Percentiles rank a stretch among this genome's conserved stretches.
These are phyloP conservation scores for Pseudomugil gertrudae DNA, from an alignment of 2,797 vertebrate genomes.

Conservation along the genomic window DNA sequence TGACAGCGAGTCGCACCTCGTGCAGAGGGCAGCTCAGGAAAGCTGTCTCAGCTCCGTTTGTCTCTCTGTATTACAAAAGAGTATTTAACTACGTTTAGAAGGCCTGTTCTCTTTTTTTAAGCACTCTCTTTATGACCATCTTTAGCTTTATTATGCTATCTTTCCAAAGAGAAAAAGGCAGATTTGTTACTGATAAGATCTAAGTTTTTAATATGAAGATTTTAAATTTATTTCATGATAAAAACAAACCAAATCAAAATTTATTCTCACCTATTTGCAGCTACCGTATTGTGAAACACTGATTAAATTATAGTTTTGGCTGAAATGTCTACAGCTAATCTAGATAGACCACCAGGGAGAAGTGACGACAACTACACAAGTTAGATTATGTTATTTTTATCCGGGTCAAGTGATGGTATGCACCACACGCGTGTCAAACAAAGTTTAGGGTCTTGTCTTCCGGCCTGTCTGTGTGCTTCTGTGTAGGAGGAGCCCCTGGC, in stretches of 20 bases:
- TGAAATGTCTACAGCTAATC: slow-evolving; percentile 22
- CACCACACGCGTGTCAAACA: slow-evolving; percentile 54
- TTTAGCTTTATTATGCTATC: slow-evolving; percentile 9
- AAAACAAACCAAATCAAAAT: background rate
- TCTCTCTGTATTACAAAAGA: slow-evolving; percentile 41
- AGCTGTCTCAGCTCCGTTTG: slow-evolving; percentile 50
- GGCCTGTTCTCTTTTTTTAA: slow-evolving; percentile 18
- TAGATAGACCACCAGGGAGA: slow-evolving; percentile 59
- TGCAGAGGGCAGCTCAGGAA: slow-evolving; percentile 43
- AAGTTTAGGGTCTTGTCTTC: slow-evolving; percentile 60
- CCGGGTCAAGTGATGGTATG: slow-evolving; percentile 49
- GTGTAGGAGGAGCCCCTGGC: slow-evolving; percentile 29
- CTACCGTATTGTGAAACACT: background rate
- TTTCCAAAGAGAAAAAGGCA: background rate
- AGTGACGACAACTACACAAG: slow-evolving; percentile 45
- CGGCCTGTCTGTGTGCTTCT: slow-evolving; percentile 29
- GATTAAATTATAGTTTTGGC: slow-evolving; percentile 7
- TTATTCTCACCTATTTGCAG: background rate
- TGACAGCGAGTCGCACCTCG: slow-evolving; percentile 78
- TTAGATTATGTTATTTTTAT: slow-evolving; percentile 38
- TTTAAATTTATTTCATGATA: background rate
- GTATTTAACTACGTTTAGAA: slow-evolving; percentile 40
- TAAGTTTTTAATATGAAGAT: background rate
- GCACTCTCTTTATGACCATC: slow-evolving; percentile 22
- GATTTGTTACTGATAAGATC: too few relatives aligned